These are phyloP conservation scores for Brachionus paranguensis DNA, from an alignment of 1,140 invertebrate species.

Conservation along the genomic window DNA sequence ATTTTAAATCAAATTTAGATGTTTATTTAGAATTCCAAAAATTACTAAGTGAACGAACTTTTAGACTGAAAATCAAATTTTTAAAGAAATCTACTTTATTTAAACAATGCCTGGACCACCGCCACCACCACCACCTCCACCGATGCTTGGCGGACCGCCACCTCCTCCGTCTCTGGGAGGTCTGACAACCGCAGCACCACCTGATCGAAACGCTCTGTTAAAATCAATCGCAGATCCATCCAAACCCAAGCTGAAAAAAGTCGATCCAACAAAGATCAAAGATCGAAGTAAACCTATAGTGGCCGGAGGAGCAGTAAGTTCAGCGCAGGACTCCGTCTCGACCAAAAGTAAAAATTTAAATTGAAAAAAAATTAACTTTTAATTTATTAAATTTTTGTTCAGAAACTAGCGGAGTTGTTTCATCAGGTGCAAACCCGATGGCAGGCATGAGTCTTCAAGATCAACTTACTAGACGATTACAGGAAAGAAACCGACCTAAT, in stretches of 20 bases:
- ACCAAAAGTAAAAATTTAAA: neutral
- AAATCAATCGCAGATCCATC: slow-evolving; percentile 12
- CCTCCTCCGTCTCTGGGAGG: neutral
- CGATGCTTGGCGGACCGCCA: neutral
- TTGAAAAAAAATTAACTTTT: neutral
- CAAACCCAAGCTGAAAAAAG: slow-evolving; percentile 13
- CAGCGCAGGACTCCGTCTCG: neutral
- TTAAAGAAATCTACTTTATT: neutral
- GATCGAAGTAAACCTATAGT: neutral
- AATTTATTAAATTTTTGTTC: neutral
- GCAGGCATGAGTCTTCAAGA: slow-evolving; percentile 18
- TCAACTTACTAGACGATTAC: neutral
- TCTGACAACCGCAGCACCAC: neutral
- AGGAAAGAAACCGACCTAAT: neutral
- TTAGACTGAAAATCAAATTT: neutral
- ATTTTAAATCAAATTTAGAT: neutral
- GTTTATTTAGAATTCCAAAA: neutral
- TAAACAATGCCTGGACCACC: slow-evolving; percentile 17
- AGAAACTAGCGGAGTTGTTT: neutral
- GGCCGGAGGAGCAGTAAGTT: neutral
- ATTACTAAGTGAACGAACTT: neutral
- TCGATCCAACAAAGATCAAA: neutral
- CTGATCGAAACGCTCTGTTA: neutral
- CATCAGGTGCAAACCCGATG: neutral
- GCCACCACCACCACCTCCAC: neutral